phyloP scores from a whole-genome alignment of 2,888 invertebrate genomes.

The Pimpla rufipes region DNA sequence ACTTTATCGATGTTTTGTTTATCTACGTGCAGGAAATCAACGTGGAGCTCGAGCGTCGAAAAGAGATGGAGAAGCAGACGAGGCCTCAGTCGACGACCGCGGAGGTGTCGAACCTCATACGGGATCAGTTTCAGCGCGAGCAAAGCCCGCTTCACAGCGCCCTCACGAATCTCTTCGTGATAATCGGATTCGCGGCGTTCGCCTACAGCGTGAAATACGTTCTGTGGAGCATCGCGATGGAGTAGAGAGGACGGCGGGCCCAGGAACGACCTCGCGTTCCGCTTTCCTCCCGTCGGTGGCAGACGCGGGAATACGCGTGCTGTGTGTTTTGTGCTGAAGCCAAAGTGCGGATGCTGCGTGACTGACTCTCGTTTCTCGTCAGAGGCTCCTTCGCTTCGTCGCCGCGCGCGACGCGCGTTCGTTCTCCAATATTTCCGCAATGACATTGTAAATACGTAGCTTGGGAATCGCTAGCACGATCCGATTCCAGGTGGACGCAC shows the following conservation, averaged over 20 bases:
- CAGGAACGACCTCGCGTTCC: slow-evolving; percentile 27
- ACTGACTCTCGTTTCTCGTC: slow-evolving; percentile 42
- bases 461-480: slow-evolving; percentile 45
- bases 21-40: slow-evolving; percentile 82
- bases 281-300: slow-evolving; percentile 38
- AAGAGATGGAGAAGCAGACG: slow-evolving; percentile 85
- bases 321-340: slow-evolving; percentile 32
- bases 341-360: slow-evolving; percentile 42
- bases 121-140: slow-evolving; percentile 81
- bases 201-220: slow-evolving; percentile 97
- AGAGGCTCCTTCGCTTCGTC: slow-evolving; percentile 29
- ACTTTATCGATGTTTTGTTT: slow-evolving; percentile 11
- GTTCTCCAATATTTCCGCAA: slow-evolving; percentile 54
- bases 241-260: slow-evolving; percentile 81
- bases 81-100: slow-evolving; percentile 81
- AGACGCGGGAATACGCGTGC: slow-evolving; percentile 9
- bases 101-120: slow-evolving; percentile 80
- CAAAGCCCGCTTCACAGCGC: slow-evolving; percentile 92
- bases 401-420: not conserved
- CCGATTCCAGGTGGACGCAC: slow-evolving; percentile 53
- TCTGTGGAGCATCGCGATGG: slow-evolving; percentile 91
- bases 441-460: slow-evolving; percentile 65
- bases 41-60: slow-evolving; percentile 85
- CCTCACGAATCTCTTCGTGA: slow-evolving; percentile 94
- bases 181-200: slow-evolving; percentile 96